phyloP scores from a whole-genome alignment of 2,797 vertebrate species.

The Masticophis lateralis region DNA sequence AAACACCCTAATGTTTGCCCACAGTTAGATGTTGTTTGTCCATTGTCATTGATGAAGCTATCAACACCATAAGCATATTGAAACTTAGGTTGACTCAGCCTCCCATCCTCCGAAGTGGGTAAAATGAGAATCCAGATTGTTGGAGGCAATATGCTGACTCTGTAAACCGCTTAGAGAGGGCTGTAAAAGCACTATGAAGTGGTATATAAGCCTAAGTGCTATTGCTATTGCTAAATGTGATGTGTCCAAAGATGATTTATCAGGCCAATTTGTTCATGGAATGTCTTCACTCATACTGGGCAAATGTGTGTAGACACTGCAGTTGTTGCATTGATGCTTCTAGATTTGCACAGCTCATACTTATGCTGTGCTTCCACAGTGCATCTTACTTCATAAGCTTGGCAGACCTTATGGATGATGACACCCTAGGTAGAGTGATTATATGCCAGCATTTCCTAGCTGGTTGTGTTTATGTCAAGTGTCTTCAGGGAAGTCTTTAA shows the following conservation, averaged over 20 bases:
- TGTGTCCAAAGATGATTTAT: background rate
- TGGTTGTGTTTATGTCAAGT: background rate
- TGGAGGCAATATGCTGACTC: too few relatives aligned
- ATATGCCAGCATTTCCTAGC: background rate
- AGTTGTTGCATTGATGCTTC: background rate
- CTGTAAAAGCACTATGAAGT: too few relatives aligned
- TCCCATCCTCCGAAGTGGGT: too few relatives aligned
- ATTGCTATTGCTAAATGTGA: background rate
- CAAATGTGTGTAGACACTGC: background rate
- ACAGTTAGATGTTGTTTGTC: background rate
- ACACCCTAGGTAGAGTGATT: background rate
- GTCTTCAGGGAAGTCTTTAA: background rate
- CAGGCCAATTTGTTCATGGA: background rate
- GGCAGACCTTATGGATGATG: background rate
- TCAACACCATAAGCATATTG: background rate
- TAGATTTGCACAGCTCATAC: background rate
- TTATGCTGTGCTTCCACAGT: background rate
- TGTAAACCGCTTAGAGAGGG: too few relatives aligned
- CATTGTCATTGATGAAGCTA: background rate
- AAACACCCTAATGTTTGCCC: background rate
- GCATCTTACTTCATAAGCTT: background rate
- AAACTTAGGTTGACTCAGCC: background rate
- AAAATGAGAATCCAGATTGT: too few relatives aligned
- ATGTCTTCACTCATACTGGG: background rate
- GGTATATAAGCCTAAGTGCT: too few relatives aligned